Evolutionary conservation across 2,888 invertebrate species (phyloP).

Genomic region (Archips crataeganus): DNA sequence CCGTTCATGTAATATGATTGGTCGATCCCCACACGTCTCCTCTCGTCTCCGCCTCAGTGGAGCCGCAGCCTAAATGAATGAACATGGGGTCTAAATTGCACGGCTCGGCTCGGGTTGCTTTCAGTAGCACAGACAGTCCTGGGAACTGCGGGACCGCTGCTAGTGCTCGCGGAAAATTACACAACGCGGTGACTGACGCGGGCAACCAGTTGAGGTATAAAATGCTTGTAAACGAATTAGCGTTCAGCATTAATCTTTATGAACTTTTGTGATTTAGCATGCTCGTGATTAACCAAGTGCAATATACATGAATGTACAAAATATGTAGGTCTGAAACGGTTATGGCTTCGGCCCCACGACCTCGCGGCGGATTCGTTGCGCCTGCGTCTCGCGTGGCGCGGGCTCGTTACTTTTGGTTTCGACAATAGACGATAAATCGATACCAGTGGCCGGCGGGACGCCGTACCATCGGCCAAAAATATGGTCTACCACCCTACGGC

Average conservation of each 20-base stretch:
- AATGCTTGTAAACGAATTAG: slow-evolving; percentile 17
- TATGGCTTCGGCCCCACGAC: slow-evolving; percentile 4
- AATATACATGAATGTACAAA: not conserved
- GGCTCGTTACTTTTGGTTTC: slow-evolving; percentile 8
- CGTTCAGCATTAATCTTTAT: slow-evolving; percentile 10
- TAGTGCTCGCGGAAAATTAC: no score
- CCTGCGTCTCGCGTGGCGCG: not conserved
- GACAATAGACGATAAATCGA: slow-evolving; percentile 25
- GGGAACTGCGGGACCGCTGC: no score
- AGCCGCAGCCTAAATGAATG: no score
- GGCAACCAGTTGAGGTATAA: not conserved
- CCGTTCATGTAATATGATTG: no score
- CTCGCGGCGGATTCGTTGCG: not conserved
- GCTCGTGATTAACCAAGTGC: not conserved
- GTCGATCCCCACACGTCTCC: no score
- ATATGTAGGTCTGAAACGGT: not conserved
- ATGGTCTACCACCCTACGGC: no score
- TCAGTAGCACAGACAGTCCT: no score
- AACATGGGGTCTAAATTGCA: no score
- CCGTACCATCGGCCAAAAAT: no score
- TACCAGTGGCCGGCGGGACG: not conserved
- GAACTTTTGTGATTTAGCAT: not conserved
- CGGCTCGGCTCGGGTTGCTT: no score
- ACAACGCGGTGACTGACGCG: no score
- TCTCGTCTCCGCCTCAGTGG: no score